These are phyloP conservation scores for Drosophila suboccidentalis DNA, from an alignment of 2,888 invertebrate genomes.

Conservation along the genomic window DNA sequence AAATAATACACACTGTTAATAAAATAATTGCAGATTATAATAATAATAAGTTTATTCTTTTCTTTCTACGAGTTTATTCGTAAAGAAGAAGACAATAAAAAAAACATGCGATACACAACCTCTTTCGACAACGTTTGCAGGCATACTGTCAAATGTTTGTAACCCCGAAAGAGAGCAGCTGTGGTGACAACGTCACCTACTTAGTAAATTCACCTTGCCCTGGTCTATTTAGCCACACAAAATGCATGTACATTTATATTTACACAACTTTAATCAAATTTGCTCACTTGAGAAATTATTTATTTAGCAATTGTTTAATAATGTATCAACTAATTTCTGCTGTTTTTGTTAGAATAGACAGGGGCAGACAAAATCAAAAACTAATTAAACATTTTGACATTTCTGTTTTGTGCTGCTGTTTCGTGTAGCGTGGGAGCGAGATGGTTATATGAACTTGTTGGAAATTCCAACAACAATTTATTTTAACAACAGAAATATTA, in stretches of 20 bases:
- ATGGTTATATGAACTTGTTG: slow-evolving; percentile 62
- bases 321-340: neutral
- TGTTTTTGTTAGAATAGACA: neutral
- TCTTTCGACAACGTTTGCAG: too few species aligned
- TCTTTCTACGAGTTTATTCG: too few species aligned
- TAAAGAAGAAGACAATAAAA: too few species aligned
- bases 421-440: slow-evolving; percentile 56
- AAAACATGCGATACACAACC: too few species aligned
- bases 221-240: slow-evolving; percentile 17
- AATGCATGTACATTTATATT: slow-evolving; percentile 6
- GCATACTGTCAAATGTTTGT: too few species aligned
- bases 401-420: slow-evolving; percentile 68
- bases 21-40: too few species aligned
- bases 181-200: too few species aligned
- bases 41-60: too few species aligned
- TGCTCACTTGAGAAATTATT: neutral
- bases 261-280: neutral
- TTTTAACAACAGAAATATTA: slow-evolving; percentile 61
- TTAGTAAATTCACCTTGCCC: too few species aligned
- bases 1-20: too few species aligned
- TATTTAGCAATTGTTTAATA: neutral
- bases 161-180: too few species aligned
- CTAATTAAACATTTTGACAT: slow-evolving; percentile 68
- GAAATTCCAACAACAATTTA: slow-evolving; percentile 75
- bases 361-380: slow-evolving; percentile 35